Evolutionary conservation across 2,888 invertebrate genomes (phyloP), one percentile per base, ranked within the genome.

Genomic region (Toxonevra muliebris): DNA sequence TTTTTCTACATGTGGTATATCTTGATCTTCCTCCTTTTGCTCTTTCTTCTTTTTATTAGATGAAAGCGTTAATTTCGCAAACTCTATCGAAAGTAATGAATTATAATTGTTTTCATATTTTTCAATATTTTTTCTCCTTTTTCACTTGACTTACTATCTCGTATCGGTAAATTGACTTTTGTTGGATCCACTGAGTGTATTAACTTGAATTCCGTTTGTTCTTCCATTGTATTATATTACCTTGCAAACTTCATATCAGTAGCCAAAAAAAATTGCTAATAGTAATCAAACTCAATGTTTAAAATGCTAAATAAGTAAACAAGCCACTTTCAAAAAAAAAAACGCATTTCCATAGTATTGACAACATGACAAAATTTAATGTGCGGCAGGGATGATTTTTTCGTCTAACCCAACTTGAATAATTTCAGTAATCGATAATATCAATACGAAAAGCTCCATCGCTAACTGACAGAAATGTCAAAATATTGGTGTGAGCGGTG

Each of bases 1-100:
- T 1, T 1, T 17, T 43, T n/a, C 42, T 15, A 9, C 45, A n/a
- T 48, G 30, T 15, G 20, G 50, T 10, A 41, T 52, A 42, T 42
- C 48, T 64, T 55, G 52, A 12, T 52, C 54, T 13, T 63, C 13
- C 8, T n/a, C 48, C 41, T 66, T 42, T 55, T 62, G 68, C n/a
- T 75, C 59, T 15, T 69, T 57, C 61, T 71, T 71, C 61, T 79
- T 78, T 72, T 79, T 80, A 43, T 75, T 77, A 1, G 84, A 82
- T 3, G 84, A 82, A 2, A 84, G 76, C n/a, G 84, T 84, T 50
- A 84, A 71, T 72, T 84, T 85, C 1, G 82, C 75, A 63, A 85
- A 84, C 71, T 79, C 80, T 80, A 58, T 10, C 17, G 62, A 20
- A 30, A 10, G 53, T 5, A 42, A n/a, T 45, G 2, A 57, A 41